phyloP scores from a whole-genome alignment of 1,140 invertebrate species.

The Teleogryllus occipitalis region DNA sequence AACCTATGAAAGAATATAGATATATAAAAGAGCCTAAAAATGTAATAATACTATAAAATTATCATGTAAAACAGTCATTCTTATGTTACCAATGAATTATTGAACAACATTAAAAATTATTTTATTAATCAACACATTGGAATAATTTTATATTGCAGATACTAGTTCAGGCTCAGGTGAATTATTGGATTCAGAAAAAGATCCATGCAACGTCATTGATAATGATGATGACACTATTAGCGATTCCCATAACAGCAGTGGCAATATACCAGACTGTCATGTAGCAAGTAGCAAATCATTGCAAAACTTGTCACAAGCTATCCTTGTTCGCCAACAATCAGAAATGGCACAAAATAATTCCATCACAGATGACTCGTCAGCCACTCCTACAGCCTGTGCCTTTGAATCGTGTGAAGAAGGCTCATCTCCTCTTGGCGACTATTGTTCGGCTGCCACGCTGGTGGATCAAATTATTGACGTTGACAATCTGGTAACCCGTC shows the following conservation, averaged over 20 bases:
- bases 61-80: no score
- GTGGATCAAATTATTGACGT: slow-evolving; percentile 67
- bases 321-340: slow-evolving; percentile 39
- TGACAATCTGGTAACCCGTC: slow-evolving; percentile 61
- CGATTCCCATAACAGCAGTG: neutral
- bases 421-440: slow-evolving; percentile 13
- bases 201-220: neutral
- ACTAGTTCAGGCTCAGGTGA: no score
- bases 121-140: no score
- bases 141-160: no score
- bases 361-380: slow-evolving; percentile 22
- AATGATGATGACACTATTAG: neutral
- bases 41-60: no score
- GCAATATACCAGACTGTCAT: neutral
- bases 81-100: no score
- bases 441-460: slow-evolving; percentile 39
- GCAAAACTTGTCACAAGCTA: slow-evolving; percentile 49
- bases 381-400: neutral
- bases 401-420: neutral
- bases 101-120: no score
- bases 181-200: neutral
- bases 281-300: slow-evolving; percentile 45
- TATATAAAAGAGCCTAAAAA: no score
- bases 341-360: slow-evolving; percentile 35
- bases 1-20: no score